Evolutionary conservation across 1,140 invertebrate genomes (phyloP).

Genomic region (Drosophila asahinai): DNA sequence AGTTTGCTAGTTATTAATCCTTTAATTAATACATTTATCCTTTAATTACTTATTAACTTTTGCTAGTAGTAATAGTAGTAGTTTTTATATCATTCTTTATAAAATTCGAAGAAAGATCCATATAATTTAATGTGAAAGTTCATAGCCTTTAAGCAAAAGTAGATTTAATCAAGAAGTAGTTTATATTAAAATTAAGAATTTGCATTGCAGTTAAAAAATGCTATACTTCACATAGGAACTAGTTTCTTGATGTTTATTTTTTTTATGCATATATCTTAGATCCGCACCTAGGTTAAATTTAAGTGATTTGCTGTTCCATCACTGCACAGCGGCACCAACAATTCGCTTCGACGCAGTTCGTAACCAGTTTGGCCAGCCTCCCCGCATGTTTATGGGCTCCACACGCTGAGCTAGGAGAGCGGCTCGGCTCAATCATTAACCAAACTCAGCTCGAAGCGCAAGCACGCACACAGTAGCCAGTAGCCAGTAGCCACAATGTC

Average conservation of each 20-base stretch:
- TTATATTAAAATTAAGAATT: not conserved
- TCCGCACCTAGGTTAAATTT: not conserved
- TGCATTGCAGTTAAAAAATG: slow-evolving; percentile 6
- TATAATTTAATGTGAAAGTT: no score
- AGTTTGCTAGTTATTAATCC: no score
- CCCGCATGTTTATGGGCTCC: slow-evolving; percentile 19
- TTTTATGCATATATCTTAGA: not conserved
- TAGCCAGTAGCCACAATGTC: not conserved
- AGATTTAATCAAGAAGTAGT: no score
- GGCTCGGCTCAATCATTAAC: slow-evolving; percentile 25
- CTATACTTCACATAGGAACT: not conserved
- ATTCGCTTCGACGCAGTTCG: slow-evolving; percentile 31
- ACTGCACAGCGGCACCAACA: slow-evolving; percentile 11
- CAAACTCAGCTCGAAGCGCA: slow-evolving; percentile 19
- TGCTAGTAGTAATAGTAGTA: no score
- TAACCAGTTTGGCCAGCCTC: slow-evolving; percentile 66
- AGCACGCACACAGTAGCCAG: slow-evolving; percentile 24
- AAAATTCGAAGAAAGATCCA: no score
- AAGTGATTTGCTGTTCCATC: not conserved
- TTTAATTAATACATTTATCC: no score
- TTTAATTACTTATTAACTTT: no score
- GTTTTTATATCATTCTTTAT: no score
- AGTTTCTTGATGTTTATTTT: not conserved
- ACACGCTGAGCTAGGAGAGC: slow-evolving; percentile 8
- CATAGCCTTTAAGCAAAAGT: no score